phyloP scores from a whole-genome alignment of 1,140 invertebrate genomes.

The Leptinotarsa lineolata region DNA sequence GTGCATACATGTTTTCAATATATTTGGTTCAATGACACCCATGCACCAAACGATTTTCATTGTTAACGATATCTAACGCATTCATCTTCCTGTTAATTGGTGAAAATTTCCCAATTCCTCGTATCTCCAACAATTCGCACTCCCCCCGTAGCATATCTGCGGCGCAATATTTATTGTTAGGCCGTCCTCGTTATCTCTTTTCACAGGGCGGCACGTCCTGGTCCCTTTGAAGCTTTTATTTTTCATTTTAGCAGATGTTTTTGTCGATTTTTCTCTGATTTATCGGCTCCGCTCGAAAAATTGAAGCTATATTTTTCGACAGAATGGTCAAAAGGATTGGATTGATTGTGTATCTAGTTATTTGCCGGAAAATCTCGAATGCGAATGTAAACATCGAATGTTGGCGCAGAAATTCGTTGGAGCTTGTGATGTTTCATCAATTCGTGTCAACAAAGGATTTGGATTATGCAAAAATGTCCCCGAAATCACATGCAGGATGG shows the following conservation, averaged over 20 bases:
- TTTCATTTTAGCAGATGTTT: constrained; percentile 17
- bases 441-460: too few relatives aligned
- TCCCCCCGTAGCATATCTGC: not conserved
- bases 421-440: too few relatives aligned
- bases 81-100: not conserved
- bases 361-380: not conserved
- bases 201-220: not conserved
- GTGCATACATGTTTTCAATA: too few relatives aligned
- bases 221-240: not conserved
- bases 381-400: not conserved
- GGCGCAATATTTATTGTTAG: not conserved
- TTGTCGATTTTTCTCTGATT: constrained; percentile 15
- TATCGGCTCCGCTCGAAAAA: constrained; percentile 7
- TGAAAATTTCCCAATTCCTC: not conserved
- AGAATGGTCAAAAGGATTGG: constrained; percentile 5
- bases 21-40: too few relatives aligned
- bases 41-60: too few relatives aligned
- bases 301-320: constrained; percentile 1
- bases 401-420: not conserved
- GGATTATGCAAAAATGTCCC: too few relatives aligned
- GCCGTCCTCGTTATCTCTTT: constrained; percentile 1
- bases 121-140: not conserved
- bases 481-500: too few relatives aligned
- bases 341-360: constrained; percentile 4
- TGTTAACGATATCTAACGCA: too few relatives aligned